A percentile compares a stretch with the other conserved stretches of the same genome.
phyloP scores from a whole-genome alignment of 2,797 vertebrate species.

The Meriones psammophilus region DNA sequence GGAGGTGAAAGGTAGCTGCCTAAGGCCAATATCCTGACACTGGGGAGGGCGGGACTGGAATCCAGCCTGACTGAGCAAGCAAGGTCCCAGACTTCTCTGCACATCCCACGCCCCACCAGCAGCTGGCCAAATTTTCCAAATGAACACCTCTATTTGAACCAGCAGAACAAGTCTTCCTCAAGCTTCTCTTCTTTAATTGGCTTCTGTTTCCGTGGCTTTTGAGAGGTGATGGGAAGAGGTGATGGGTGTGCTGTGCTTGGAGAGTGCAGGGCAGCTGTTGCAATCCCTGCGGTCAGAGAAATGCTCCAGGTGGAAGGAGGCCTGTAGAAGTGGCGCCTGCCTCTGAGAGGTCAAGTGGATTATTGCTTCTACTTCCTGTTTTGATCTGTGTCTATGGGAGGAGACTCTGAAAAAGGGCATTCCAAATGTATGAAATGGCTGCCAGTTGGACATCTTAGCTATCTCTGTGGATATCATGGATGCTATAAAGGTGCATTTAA shows the following conservation, averaged over 20 bases:
- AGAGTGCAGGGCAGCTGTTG: neutral
- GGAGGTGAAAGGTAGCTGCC: neutral
- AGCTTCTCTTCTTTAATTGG: neutral
- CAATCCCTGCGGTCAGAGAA: neutral
- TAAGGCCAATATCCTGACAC: neutral
- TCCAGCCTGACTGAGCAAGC: neutral
- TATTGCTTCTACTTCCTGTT: conserved; percentile 53
- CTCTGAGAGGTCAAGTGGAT: neutral
- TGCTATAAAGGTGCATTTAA: conserved; percentile 36
- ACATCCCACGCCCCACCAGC: neutral
- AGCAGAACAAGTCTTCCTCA: neutral
- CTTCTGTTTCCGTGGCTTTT: neutral
- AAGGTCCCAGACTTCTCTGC: neutral
- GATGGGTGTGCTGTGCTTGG: neutral
- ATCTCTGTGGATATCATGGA: neutral
- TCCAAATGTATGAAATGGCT: neutral
- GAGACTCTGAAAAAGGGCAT: neutral
- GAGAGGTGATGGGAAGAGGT: neutral
- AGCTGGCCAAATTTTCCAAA: neutral
- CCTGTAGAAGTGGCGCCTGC: neutral
- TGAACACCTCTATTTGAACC: neutral
- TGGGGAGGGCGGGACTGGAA: conserved; percentile 26
- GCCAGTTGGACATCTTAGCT: neutral
- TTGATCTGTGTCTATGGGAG: conserved; percentile 14
- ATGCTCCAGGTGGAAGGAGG: neutral